phyloP scores from a whole-genome alignment of 2,888 invertebrate species.

The Pristionchus maxplancki region DNA sequence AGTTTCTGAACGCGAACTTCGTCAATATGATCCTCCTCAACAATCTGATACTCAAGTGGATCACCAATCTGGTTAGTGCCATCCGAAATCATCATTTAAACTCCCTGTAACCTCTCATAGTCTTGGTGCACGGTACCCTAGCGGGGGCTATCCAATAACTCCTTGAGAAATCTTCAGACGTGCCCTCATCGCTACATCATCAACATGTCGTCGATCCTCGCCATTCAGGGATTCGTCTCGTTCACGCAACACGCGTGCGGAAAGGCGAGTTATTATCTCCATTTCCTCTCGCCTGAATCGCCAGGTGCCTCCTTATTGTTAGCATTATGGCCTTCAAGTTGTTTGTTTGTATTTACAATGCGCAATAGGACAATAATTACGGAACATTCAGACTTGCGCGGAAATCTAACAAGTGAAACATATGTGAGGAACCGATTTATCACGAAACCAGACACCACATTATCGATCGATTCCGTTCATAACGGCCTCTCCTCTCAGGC shows the following conservation, averaged over 20 bases:
- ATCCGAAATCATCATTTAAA: not conserved
- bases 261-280: constrained; percentile 9
- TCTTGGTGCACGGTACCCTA: too few species aligned
- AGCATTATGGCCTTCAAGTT: too few species aligned
- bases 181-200: constrained; percentile 44
- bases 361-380: too few species aligned
- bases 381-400: not conserved
- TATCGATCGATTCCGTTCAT: not conserved
- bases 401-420: not conserved
- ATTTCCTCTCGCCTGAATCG: too few species aligned
- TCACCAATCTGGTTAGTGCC: constrained; percentile 19
- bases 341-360: too few species aligned
- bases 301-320: too few species aligned
- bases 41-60: constrained; percentile 50
- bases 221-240: constrained; percentile 48
- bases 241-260: constrained; percentile 53
- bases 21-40: constrained; percentile 50
- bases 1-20: constrained; percentile 52
- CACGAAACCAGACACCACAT: too few species aligned
- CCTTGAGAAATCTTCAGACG: not conserved
- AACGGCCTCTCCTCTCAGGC: constrained; percentile 72
- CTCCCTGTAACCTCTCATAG: not conserved
- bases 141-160: too few species aligned
- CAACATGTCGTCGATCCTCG: constrained; percentile 50
- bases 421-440: not conserved